Evolutionary conservation across 2,888 invertebrate genomes (phyloP), one percentile per base, ranked within the genome.

Genomic region (Andrena bucephala): DNA sequence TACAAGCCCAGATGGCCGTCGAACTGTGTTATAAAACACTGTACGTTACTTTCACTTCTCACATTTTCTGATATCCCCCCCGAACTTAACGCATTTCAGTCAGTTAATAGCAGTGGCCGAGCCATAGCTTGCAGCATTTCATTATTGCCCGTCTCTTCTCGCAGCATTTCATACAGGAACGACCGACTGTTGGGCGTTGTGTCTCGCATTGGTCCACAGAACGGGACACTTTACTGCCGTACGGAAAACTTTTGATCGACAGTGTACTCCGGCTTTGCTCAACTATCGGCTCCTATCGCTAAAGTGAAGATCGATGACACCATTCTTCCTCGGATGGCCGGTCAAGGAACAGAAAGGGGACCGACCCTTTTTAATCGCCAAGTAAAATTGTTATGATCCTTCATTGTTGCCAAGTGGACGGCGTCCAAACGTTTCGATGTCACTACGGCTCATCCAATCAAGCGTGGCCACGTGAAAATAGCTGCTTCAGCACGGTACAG

Each of bases 391-490:
- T 89, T 89, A 87, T 86, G 77, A 72, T 72, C 79, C 84, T 82
- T 85, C 85, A 89, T 91, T 87, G 86, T 84, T 86, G 87, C 89
- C 89, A 87, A 89, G 90, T 89, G 90, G 89, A 89, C 87, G 86
- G 29, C 81, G 87, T 91, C 88, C 87, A 89, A 90, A 85, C 87
- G 87, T 87, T 86, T 84, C 85, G 80, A 87, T 86, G 87, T 89
- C 89, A 84, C 90, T 87, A 85, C 87, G 86, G 85, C 77, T 84
- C 86, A 77, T 87, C 91, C 90, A 91, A 91, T 91, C 90, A 90
- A 84, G 84, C 87, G 85, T 90, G 83, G 83, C 84, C 83, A 85
- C 85, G 88, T 89, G 85, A 83, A 90, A 90, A 89, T 89, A 85
- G 90, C 90, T 88, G 90, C 81, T 87, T 88, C 90, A 91, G 90